A percentile compares a stretch with the other conserved stretches of the same genome.
These are phyloP conservation scores for Graptemys geographica DNA, from an alignment of 2,797 vertebrate species.

Conservation along the genomic window DNA sequence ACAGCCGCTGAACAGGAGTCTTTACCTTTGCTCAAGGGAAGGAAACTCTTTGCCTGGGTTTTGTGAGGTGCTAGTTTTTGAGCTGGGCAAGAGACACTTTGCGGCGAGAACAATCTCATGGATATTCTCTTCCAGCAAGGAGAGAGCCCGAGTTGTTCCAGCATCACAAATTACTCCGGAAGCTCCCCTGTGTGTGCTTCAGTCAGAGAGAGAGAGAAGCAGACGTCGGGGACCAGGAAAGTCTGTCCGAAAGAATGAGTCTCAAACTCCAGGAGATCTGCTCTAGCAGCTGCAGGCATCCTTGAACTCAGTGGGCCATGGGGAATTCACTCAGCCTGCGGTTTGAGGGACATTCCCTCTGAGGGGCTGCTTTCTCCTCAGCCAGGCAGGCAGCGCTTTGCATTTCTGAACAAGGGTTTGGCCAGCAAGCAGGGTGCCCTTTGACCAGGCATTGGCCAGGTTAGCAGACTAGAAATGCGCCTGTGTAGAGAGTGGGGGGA, in stretches of 20 bases:
- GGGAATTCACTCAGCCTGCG: background rate
- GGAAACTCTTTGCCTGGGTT: background rate
- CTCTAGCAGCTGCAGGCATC: background rate
- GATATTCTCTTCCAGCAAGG: background rate
- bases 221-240: background rate
- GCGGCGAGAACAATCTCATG: background rate
- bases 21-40: background rate
- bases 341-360: background rate
- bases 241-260: background rate
- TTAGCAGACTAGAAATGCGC: too few relatives aligned
- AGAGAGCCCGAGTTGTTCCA: background rate
- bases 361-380: rapidly evolving
- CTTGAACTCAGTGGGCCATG: rapidly evolving
- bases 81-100: background rate
- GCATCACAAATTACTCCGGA: background rate
- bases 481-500: background rate
- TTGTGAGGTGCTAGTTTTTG: background rate
- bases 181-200: background rate
- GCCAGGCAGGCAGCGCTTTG: background rate
- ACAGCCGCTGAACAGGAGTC: background rate
- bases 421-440: background rate
- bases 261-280: background rate
- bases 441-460: background rate
- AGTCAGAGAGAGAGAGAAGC: background rate
- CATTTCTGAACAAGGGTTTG: background rate